phyloP scores from a whole-genome alignment of 2,797 vertebrate species.

The Phrynocephalus forsythii region DNA sequence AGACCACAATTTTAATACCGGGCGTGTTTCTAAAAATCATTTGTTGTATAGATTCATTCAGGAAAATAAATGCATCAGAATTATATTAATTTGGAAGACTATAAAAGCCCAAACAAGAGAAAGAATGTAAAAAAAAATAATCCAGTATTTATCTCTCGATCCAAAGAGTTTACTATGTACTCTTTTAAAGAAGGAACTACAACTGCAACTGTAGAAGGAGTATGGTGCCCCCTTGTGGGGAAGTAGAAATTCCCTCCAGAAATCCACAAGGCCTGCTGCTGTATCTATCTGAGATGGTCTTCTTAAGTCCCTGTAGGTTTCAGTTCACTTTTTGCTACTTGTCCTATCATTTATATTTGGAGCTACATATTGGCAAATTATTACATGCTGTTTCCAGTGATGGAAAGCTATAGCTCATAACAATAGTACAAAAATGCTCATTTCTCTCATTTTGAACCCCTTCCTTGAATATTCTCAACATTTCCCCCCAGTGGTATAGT shows the following conservation, averaged over 20 bases:
- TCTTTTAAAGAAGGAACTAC: neutral
- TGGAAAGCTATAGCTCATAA: neutral
- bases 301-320: neutral
- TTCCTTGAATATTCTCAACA: neutral
- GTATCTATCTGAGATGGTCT: neutral
- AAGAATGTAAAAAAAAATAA: neutral
- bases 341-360: neutral
- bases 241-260: constrained; percentile 65
- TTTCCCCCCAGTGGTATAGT: neutral
- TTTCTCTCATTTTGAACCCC: neutral
- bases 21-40: neutral
- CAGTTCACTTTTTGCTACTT: neutral
- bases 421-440: neutral
- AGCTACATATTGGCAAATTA: neutral
- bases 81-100: neutral
- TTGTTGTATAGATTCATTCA: no score
- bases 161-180: neutral
- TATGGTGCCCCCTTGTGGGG: constrained; percentile 64
- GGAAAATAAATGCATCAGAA: neutral
- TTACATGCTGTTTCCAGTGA: neutral
- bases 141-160: neutral
- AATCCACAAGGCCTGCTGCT: neutral
- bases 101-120: neutral
- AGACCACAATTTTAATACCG: neutral
- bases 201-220: constrained; percentile 19